These are phyloP conservation scores for Eonycteris spelaea DNA, from an alignment of 2,113 vertebrate species.

Conservation along the genomic window DNA sequence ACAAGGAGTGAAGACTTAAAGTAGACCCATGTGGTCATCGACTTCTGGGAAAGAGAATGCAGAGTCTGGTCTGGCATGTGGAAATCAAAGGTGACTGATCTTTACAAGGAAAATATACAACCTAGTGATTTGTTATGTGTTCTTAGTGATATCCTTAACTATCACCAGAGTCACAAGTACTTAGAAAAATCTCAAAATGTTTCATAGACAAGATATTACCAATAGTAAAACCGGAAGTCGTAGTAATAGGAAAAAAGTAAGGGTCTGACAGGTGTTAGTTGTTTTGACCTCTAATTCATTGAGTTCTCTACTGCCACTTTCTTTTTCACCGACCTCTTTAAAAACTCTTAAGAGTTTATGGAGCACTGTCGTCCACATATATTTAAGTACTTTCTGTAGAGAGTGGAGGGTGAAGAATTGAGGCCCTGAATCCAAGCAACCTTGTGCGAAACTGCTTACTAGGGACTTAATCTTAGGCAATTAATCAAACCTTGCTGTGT, in stretches of 20 bases:
- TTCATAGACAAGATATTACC: not conserved
- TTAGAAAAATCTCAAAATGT: not conserved
- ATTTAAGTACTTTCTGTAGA: not conserved
- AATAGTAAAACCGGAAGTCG: not conserved
- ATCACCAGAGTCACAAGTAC: not conserved
- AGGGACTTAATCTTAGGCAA: not conserved
- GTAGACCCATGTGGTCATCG: not conserved
- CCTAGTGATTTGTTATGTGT: not conserved
- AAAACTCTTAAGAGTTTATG: not conserved
- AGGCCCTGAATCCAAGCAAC: not conserved
- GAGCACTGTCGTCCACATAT: not conserved
- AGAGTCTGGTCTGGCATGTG: not conserved
- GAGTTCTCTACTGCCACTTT: not conserved
- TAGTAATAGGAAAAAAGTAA: not conserved
- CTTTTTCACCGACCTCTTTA: not conserved
- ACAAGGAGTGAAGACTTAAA: not conserved
- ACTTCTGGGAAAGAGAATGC: not conserved
- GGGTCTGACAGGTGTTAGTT: not conserved
- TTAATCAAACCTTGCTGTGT: not conserved
- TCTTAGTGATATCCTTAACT: not conserved
- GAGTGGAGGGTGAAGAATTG: not conserved
- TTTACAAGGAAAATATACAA: not conserved
- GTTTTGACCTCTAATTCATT: not conserved
- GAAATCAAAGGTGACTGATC: not conserved
- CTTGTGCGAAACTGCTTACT: not conserved